These are phyloP conservation scores for Pheosia gnoma DNA, from an alignment of 2,888 invertebrate genomes.

Conservation along the genomic window DNA sequence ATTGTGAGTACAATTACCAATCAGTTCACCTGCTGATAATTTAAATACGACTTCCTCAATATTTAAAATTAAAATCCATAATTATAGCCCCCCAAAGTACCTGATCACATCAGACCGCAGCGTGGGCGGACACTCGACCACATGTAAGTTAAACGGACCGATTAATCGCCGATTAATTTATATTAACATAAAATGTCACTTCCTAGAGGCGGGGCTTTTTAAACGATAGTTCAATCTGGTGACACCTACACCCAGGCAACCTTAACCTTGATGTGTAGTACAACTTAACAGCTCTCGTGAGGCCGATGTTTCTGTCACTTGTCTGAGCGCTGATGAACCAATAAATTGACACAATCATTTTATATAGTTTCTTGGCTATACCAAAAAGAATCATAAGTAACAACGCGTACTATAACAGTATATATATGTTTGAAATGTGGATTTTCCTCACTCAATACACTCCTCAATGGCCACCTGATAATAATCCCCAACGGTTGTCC, in stretches of 20 bases:
- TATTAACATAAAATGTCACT: constrained; percentile 8
- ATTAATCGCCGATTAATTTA: constrained; percentile 1
- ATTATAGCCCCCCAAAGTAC: neutral
- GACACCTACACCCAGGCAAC: constrained; percentile 29
- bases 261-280: neutral
- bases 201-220: constrained; percentile 29
- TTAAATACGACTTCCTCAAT: too few relatives aligned
- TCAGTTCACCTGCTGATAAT: too few relatives aligned
- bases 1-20: too few relatives aligned
- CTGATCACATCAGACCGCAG: neutral
- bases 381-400: too few relatives aligned
- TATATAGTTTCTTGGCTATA: too few relatives aligned
- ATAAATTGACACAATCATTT: too few relatives aligned
- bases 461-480: neutral
- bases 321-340: too few relatives aligned
- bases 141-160: constrained; percentile 1
- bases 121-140: neutral
- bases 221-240: constrained; percentile 26
- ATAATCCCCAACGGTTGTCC: constrained; percentile 1
- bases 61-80: neutral
- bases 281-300: neutral
- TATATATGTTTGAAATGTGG: too few relatives aligned
- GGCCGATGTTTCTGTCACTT: too few relatives aligned
- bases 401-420: too few relatives aligned
- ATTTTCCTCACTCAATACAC: neutral